These are phyloP conservation scores for Melitaea cinxia DNA, from an alignment of 1,140 invertebrate species.

Conservation along the genomic window DNA sequence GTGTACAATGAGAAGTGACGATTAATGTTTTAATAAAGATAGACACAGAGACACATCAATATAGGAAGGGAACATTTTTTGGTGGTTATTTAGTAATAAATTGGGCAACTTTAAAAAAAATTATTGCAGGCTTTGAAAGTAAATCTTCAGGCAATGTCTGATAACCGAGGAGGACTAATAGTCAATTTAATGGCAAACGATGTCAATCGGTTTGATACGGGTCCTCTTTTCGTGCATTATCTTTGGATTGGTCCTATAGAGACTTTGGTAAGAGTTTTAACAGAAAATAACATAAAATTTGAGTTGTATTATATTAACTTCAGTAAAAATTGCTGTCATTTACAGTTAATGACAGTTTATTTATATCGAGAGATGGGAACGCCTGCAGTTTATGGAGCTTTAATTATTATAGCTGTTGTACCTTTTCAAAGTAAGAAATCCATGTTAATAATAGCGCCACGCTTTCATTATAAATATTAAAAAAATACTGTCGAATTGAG, in stretches of 20 bases:
- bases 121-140: constrained; percentile 81
- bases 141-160: constrained; percentile 86
- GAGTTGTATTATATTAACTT: no score
- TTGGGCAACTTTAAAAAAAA: not conserved
- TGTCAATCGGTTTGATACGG: constrained; percentile 82
- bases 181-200: constrained; percentile 91
- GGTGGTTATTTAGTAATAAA: no score
- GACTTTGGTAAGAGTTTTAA: constrained; percentile 67
- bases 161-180: constrained; percentile 83
- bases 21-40: no score
- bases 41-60: no score
- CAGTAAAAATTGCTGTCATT: no score
- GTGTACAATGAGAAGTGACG: no score
- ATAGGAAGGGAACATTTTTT: no score
- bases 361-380: constrained; percentile 69
- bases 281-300: not conserved
- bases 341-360: constrained; percentile 64
- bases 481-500: no score
- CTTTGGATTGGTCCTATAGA: constrained; percentile 84
- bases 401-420: constrained; percentile 58
- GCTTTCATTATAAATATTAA: no score
- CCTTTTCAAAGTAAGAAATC: constrained; percentile 77
- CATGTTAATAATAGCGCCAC: not conserved
- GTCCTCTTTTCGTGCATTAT: constrained; percentile 77
- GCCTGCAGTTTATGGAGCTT: constrained; percentile 61